phyloP scores from a whole-genome alignment of 2,888 invertebrate species.

The Bhutanitis thaidina region DNA sequence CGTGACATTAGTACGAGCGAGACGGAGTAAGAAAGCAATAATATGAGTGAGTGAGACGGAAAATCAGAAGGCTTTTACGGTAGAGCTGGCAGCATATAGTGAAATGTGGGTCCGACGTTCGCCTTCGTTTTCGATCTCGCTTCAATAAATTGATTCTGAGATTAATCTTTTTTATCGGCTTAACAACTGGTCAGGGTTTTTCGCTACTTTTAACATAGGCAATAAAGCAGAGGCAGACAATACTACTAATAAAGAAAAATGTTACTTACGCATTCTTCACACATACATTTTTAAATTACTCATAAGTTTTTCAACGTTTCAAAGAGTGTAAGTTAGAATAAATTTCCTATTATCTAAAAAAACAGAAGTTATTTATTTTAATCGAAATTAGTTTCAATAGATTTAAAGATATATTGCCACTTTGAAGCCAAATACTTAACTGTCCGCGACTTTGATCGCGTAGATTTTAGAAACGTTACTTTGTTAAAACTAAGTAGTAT shows the following conservation, averaged over 20 bases:
- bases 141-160: constrained; percentile 77
- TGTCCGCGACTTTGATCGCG: too few relatives aligned
- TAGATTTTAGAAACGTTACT: too few relatives aligned
- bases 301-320: too few relatives aligned
- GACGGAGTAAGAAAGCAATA: constrained; percentile 31
- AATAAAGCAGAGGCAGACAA: constrained; percentile 23
- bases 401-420: too few relatives aligned
- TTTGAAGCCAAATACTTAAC: too few relatives aligned
- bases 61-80: constrained; percentile 78
- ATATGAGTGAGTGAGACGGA: constrained; percentile 50
- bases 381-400: too few relatives aligned
- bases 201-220: constrained; percentile 21
- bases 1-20: constrained; percentile 52
- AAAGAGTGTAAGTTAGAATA: too few relatives aligned
- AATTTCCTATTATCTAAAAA: too few relatives aligned
- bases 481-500: too few relatives aligned
- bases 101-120: constrained; percentile 68
- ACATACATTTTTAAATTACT: too few relatives aligned
- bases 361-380: too few relatives aligned
- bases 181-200: constrained; percentile 43
- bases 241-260: background rate
- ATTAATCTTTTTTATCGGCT: constrained; percentile 68
- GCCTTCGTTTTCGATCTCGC: constrained; percentile 73
- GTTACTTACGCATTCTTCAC: too few relatives aligned
- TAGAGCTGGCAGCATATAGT: constrained; percentile 73